Conservation (phyloP, 2,888 invertebrate species). For the Crepidodera aurea region DNA sequence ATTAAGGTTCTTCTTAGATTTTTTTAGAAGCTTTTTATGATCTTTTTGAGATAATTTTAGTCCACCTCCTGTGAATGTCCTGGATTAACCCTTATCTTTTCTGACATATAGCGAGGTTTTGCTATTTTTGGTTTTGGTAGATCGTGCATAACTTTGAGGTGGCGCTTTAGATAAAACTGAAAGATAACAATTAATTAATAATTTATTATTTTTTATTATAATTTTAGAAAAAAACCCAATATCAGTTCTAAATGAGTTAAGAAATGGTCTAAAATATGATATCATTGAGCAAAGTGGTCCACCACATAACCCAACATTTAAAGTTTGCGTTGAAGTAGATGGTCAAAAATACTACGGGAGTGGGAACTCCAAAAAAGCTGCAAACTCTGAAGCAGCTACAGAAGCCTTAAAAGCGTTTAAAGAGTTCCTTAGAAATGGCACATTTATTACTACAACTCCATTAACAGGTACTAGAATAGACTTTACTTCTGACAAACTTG, state of each 20-base stretch:
- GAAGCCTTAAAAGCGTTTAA: slow-evolving; percentile 67
- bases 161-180: slow-evolving; percentile 46
- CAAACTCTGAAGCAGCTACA: slow-evolving; percentile 66
- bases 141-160: slow-evolving; percentile 45
- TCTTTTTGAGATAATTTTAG: slow-evolving; percentile 29
- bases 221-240: slow-evolving; percentile 74
- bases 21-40: slow-evolving; percentile 19
- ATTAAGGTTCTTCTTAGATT: background rate
- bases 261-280: slow-evolving; percentile 78
- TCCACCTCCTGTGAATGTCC: slow-evolving; percentile 40
- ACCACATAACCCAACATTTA: slow-evolving; percentile 88
- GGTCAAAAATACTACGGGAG: slow-evolving; percentile 66
- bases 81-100: slow-evolving; percentile 49
- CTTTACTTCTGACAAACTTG: slow-evolving; percentile 50
- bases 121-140: slow-evolving; percentile 35
- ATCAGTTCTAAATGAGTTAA: slow-evolving; percentile 84
- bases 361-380: slow-evolving; percentile 67
- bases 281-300: slow-evolving; percentile 83
- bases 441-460: slow-evolving; percentile 39
- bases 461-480: slow-evolving; percentile 42
- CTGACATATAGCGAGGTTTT: slow-evolving; percentile 43
- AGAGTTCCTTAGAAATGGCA: slow-evolving; percentile 62
- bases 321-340: slow-evolving; percentile 77
- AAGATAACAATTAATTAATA: too few species aligned
- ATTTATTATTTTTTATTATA: too few species aligned